These are phyloP conservation scores for Trachymyrmex septentrionalis DNA, from an alignment of 1,140 invertebrate genomes.

Conservation along the genomic window DNA sequence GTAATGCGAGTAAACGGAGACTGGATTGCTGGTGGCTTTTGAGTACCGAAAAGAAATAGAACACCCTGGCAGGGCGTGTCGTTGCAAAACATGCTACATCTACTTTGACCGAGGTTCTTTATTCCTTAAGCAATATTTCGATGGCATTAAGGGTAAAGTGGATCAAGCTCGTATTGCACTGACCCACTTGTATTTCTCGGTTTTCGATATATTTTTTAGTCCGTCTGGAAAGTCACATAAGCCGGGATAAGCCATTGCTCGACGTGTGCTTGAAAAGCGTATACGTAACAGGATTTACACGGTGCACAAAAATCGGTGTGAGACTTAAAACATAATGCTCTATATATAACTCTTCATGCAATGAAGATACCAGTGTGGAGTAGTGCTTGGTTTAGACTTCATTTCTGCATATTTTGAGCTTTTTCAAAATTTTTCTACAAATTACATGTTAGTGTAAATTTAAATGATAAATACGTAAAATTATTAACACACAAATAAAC, in stretches of 20 bases:
- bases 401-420: not conserved
- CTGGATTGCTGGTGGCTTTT: conserved; percentile 16
- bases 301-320: conserved; percentile 7
- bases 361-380: conserved; percentile 1
- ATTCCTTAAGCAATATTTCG: conserved; percentile 42
- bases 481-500: not conserved
- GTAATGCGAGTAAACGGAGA: not conserved
- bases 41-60: conserved; percentile 35
- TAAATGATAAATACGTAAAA: not conserved
- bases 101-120: conserved; percentile 32
- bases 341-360: not conserved
- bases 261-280: conserved; percentile 51
- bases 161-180: conserved; percentile 48
- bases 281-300: conserved; percentile 57
- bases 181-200: conserved; percentile 41
- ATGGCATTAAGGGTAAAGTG: conserved; percentile 57
- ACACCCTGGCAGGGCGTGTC: conserved; percentile 19
- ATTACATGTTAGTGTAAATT: not conserved
- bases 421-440: not conserved
- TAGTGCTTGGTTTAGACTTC: not conserved
- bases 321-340: conserved; percentile 40
- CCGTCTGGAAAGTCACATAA: conserved; percentile 17
- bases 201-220: conserved; percentile 43
- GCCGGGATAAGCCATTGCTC: conserved; percentile 43
- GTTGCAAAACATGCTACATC: conserved; percentile 54